Base-by-base conservation (phyloP, 2,888 invertebrate genomes). In the Venustoraphidia nigricollis region DNA sequence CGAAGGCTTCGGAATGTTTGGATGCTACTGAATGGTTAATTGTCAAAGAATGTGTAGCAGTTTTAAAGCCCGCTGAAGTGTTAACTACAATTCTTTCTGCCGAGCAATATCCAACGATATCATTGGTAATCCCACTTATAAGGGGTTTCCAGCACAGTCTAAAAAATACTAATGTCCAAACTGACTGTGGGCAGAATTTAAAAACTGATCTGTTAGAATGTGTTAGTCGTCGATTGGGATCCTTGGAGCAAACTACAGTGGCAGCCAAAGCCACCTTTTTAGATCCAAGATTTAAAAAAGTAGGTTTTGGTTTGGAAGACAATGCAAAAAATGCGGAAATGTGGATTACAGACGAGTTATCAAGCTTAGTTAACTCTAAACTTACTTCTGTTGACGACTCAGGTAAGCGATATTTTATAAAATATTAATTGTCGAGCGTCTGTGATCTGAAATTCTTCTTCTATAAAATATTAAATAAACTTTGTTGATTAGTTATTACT, bases 271-370 rank as follows among this genome's bases (percentile, higher is more conserved):
- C 49, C 10, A 41, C 41, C n/a, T 42, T 49, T 37, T 36, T 49
- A 13, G 49, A 49, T 13, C 42, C 42, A 0, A 38, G 49, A 11
- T 49, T 44, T 35, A 49, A 45, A 36, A 47, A 45, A 41, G 5
- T n/a, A 9, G 45, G 41, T n/a, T 44, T 48, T 40, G 40, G 40
- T 10, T 14, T 40, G 11, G 40, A 40, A 40, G 11, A n/a, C 40
- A 40, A 40, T 40, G 40, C n/a, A 11, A 14, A 40, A 40, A 40
- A 40, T n/a, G 40, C 40, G n/a, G 40, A 9, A n/a, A n/a, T 11
- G 13, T 40, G 8, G 40, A 11, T 40, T 40, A 14, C n/a, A 40
- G 40, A 40, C 9, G 40, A 40, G 40, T 40, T 40, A 40, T n/a
- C 9, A 40, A 11, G 11, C n/a, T 10, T 40, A 14, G 13, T 40